Evolutionary conservation across 2,113 vertebrate genomes (phyloP).

Genomic region (Motacilla tschutschensis): DNA sequence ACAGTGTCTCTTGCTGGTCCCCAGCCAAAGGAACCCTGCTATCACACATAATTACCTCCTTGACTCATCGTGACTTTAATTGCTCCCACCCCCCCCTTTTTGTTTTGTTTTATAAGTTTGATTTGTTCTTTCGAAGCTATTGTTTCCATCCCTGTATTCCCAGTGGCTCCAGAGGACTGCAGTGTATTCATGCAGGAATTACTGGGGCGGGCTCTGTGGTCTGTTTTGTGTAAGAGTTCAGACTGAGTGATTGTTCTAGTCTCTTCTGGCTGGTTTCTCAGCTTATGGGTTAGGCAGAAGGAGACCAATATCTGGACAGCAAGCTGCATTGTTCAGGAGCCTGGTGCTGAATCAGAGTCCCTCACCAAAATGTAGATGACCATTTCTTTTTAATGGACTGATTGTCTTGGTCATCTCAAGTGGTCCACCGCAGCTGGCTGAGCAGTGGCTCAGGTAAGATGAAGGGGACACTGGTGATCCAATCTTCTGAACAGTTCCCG

Average conservation of each 20-base stretch:
- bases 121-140: slow-evolving; percentile 28
- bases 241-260: background rate
- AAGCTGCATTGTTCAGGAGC: background rate
- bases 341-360: background rate
- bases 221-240: slow-evolving; percentile 46
- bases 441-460: background rate
- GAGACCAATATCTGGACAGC: slow-evolving; percentile 4
- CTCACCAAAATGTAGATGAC: background rate
- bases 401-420: background rate
- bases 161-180: slow-evolving; percentile 18
- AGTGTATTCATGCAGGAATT: slow-evolving; percentile 41
- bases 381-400: background rate
- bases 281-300: background rate
- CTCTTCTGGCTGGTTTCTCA: slow-evolving; percentile 24
- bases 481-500: background rate
- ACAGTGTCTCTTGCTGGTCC: background rate
- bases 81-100: background rate
- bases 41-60: slow-evolving; percentile 23
- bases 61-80: slow-evolving; percentile 31
- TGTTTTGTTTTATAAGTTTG: slow-evolving; percentile 9
- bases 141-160: slow-evolving; percentile 48
- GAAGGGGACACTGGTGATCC: background rate
- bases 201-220: background rate
- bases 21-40: slow-evolving; percentile 33
- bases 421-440: background rate